These are phyloP conservation scores for Leucophenga montana DNA, from an alignment of 2,888 invertebrate genomes.

Conservation along the genomic window DNA sequence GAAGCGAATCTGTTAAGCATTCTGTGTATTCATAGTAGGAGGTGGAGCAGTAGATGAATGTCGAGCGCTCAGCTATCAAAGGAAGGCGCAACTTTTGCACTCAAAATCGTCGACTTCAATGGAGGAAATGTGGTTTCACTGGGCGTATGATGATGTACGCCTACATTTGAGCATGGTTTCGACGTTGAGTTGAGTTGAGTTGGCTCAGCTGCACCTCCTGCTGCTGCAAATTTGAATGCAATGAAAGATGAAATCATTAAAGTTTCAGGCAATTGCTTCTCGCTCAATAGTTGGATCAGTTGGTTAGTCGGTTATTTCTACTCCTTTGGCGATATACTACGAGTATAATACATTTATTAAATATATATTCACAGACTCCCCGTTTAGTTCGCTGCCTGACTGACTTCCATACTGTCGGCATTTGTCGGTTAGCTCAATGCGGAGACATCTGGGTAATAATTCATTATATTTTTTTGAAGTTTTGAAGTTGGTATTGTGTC, in stretches of 20 bases:
- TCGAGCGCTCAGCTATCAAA: constrained; percentile 6
- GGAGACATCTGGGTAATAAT: constrained; percentile 18
- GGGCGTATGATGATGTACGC: constrained; percentile 58
- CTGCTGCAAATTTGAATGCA: constrained; percentile 61
- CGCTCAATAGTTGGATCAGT: constrained; percentile 31
- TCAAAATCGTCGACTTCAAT: constrained; percentile 29
- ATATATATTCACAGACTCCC: constrained; percentile 11
- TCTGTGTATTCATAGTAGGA: background rate
- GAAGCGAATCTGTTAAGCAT: background rate
- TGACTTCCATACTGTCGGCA: background rate
- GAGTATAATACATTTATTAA: no score
- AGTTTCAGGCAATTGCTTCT: constrained; percentile 55
- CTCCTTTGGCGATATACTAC: constrained; percentile 20
- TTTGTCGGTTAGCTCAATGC: constrained; percentile 2
- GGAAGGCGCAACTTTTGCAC: constrained; percentile 40
- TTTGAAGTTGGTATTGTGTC: constrained; percentile 6
- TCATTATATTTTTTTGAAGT: background rate
- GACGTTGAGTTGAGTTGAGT: no score
- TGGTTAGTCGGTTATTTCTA: constrained; percentile 25
- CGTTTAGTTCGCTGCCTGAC: background rate
- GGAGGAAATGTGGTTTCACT: constrained; percentile 32
- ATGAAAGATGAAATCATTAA: constrained; percentile 70
- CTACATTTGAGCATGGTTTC: constrained; percentile 46
- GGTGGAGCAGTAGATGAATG: background rate
- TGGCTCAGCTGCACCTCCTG: constrained; percentile 20